Base-by-base conservation (phyloP, 2,797 vertebrate species). In the Pseudopleuronectes americanus region DNA sequence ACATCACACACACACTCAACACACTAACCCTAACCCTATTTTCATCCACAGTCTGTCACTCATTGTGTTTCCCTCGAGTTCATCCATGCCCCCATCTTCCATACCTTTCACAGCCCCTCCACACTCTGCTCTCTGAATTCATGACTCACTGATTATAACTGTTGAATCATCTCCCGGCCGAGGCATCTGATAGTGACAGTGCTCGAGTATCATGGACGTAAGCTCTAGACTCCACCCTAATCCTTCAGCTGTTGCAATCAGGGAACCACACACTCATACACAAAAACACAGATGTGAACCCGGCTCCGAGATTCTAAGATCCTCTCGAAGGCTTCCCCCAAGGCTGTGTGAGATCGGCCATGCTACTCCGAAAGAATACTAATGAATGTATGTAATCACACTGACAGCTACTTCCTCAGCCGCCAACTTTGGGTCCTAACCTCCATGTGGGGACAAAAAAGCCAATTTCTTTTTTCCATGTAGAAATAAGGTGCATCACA, bases 301-400 rank as follows among this genome's bases (percentile, higher is more conserved):
- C 4, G 17, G 4, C 21, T 63, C 43, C 51, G 10, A 45, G 19
- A 56, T 5, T 26, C 43, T 21, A 45, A 60, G 41, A 57, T 57
- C 24, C 38, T 57, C 58, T n/a, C 23, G 22, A n/a, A 45, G 49
- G 36, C 59, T 57, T 71, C 53, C 56, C 68, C 12, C 52, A 43
- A 60, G 61, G 59, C 66, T 67, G 41, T 28, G 36, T 36, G 52
- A 55, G 36, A 65, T 59, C 43, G 6, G 26, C 56, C n/a, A 4
- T 7, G 26, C n/a, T 57, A 23, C 74, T 59, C 43, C 43, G 12
- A 45, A 12, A 49, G 65, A 81, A 79, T 79, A 51, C 52, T 76
- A 67, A 79, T 74, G 24, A 61, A 76, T 68, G 24, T 43, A 51
- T 51, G 58, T 26, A 48, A 54, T 51, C 56, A n/a, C 36, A 47